phyloP scores from a whole-genome alignment of 2,797 vertebrate species.

The Strix occidentalis region DNA sequence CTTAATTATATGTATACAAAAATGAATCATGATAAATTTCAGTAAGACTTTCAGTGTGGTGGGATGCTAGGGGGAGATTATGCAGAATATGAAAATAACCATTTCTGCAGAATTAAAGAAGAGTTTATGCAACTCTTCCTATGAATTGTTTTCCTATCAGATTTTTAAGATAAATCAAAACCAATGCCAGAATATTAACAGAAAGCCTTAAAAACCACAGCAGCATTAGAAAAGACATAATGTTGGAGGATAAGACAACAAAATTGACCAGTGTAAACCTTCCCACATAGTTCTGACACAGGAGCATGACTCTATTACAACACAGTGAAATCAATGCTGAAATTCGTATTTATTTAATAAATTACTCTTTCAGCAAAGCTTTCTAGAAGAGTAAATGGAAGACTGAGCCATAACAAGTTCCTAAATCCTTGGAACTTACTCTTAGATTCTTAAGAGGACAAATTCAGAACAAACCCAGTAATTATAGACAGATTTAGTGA shows the following conservation, averaged over 20 bases:
- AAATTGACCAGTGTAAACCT: not conserved
- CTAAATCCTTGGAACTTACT: not conserved
- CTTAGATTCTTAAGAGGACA: not conserved
- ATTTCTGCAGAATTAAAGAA: not conserved
- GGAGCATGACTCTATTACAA: not conserved
- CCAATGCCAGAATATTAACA: not conserved
- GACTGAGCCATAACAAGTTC: not conserved
- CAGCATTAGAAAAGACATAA: not conserved
- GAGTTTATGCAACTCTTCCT: not conserved
- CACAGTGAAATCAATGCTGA: not conserved
- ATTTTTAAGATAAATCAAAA: not conserved
- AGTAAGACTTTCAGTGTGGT: not conserved
- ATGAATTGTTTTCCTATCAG: not conserved
- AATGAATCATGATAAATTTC: not conserved
- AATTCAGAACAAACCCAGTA: not conserved
- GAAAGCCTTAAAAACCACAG: not conserved
- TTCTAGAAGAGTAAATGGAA: not conserved
- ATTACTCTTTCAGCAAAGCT: not conserved
- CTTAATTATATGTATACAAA: not conserved
- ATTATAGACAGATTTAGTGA: not conserved
- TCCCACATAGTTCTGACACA: not conserved
- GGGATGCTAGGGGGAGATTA: not conserved
- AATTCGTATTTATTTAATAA: not conserved
- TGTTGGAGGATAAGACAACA: not conserved
- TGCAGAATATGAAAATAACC: not conserved